Conservation (phyloP, 2,888 invertebrate genomes). For the Heliconius erato region DNA sequence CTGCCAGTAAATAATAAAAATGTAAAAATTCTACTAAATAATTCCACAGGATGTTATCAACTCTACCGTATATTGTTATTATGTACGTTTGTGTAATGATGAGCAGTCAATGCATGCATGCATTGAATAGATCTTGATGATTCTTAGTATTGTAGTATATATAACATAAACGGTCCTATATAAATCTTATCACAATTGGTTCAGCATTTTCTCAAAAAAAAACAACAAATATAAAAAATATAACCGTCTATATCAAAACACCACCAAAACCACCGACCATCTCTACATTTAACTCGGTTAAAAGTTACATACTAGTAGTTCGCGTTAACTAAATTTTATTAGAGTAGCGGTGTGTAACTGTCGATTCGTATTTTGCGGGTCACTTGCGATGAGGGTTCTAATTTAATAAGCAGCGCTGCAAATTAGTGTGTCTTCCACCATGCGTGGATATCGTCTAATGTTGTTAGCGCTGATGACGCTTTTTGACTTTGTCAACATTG, state of each 20-base stretch:
- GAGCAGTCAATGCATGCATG: no score
- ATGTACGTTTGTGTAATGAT: no score
- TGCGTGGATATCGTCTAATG: conserved; percentile 45
- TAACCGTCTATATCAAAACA: not conserved
- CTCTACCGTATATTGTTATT: no score
- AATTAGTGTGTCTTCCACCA: conserved; percentile 51
- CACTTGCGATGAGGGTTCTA: conserved; percentile 54
- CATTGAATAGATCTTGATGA: no score
- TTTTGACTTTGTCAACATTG: conserved; percentile 45
- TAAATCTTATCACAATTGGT: not conserved
- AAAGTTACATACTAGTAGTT: conserved; percentile 43
- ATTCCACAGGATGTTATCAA: no score
- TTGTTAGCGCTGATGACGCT: conserved; percentile 46
- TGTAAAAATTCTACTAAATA: no score
- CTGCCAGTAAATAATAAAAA: no score
- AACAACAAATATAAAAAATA: not conserved
- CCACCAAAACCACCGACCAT: not conserved
- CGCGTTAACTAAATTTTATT: conserved; percentile 47
- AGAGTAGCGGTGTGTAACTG: conserved; percentile 44
- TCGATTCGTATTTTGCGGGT: conserved; percentile 55
- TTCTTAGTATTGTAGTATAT: no score
- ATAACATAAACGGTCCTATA: not conserved
- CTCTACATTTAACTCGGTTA: conserved; percentile 39
- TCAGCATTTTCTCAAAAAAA: not conserved
- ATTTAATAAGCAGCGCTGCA: conserved; percentile 54